Evolutionary conservation across 2,113 vertebrate species (phyloP), one percentile per base, ranked within the genome.

Genomic region (Spheniscus mendiculus): DNA sequence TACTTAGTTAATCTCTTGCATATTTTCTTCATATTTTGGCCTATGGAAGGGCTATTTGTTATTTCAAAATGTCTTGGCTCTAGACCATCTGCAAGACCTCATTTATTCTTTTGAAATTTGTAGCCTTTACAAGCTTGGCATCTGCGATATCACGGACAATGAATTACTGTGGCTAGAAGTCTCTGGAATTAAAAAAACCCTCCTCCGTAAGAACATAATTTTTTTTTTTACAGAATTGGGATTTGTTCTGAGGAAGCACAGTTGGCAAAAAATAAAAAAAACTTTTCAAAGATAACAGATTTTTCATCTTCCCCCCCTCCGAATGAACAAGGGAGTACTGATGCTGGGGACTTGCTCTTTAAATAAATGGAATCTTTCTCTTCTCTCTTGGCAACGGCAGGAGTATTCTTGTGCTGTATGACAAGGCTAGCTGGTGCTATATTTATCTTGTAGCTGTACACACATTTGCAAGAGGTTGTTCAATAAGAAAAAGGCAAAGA

Each of bases 371-470:
- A 93, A 95, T 87, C 91, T 96, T 97, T 98, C 94, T 97, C 76
- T 89, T 84, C 86, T 91, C 62, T 97, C 96, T 97, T 98, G 97
- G 97, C 97, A 98, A 85, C 27, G 5, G 69, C 45, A 71, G 83
- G 66, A 88, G 83, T 93, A 98, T 97, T 97, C 97, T 97, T 96
- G 96, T 97, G 76, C 91, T 96, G 83, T 95, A 97, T 95, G 96
- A 96, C 96, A 96, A 87, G 87, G 89, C 94, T 96, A 55, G 72
- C 81, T 96, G 95, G 66, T 93, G 94, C 94, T 98, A 96, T 97
- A 97, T 98, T 98, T 97, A 93, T 97, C 88, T 95, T 95, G 87
- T 96, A 97, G 91, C 95, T 92, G 87, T 86, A 93, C 61, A n/a
- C 95, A 93, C 63, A 82, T 88, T 97, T 97, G 85, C 89, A 82